phyloP scores from a whole-genome alignment of 2,797 vertebrate species.

The Urosaurus nigricauda region DNA sequence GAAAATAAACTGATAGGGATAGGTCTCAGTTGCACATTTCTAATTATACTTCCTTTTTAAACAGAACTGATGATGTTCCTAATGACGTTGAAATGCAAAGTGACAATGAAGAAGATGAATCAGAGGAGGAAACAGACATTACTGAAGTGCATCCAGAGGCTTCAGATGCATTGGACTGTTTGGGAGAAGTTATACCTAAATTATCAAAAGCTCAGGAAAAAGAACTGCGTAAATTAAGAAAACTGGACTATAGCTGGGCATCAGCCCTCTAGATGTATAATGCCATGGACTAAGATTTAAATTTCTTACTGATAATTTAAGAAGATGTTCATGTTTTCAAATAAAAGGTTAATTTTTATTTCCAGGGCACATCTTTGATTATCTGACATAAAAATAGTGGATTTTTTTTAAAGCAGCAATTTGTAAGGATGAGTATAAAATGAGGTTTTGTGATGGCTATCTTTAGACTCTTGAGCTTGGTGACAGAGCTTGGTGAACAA shows the following conservation, averaged over 20 bases:
- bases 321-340: conserved; percentile 19
- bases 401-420: neutral
- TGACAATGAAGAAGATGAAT: conserved; percentile 85
- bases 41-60: conserved; percentile 40
- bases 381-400: neutral
- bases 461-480: neutral
- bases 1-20: neutral
- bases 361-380: neutral
- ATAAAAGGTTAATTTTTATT: conserved; percentile 58
- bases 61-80: conserved; percentile 70
- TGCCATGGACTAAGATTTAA: conserved; percentile 3
- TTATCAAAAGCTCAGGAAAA: conserved; percentile 85
- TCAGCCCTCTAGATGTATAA: conserved; percentile 63
- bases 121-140: conserved; percentile 82
- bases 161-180: conserved; percentile 36
- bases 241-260: conserved; percentile 90
- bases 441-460: neutral
- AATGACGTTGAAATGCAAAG: conserved; percentile 86
- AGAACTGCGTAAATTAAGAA: conserved; percentile 87
- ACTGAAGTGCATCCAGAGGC: conserved; percentile 64
- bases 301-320: conserved; percentile 48
- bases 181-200: conserved; percentile 66
- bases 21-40: neutral
- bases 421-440: neutral
- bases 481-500: too few relatives aligned